A percentile compares a stretch with the other conserved stretches of the same genome.
Conservation (phyloP, 2,888 invertebrate genomes). For the Lepeophtheirus nordmannii region DNA sequence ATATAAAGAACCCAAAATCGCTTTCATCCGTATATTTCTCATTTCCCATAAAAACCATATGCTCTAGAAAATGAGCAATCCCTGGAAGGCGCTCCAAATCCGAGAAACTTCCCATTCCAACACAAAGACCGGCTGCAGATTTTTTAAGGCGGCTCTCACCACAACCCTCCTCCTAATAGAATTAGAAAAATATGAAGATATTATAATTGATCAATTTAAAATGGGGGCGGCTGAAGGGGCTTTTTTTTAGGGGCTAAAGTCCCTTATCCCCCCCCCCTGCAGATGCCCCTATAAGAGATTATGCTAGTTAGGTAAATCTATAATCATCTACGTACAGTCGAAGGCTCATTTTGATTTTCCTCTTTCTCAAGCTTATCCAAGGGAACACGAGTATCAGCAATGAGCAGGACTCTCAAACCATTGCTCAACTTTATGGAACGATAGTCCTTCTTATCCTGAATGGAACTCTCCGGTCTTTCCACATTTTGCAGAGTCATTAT, state of each 20-base stretch:
- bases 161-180: too few relatives aligned
- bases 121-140: constrained; percentile 59
- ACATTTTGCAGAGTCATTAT: background rate
- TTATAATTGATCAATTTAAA: too few relatives aligned
- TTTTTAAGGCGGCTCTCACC: constrained; percentile 29
- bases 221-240: too few relatives aligned
- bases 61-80: constrained; percentile 68
- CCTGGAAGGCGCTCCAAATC: constrained; percentile 45
- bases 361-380: constrained; percentile 1
- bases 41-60: constrained; percentile 91
- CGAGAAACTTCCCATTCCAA: constrained; percentile 61
- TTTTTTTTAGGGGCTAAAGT: too few relatives aligned
- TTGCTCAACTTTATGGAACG: constrained; percentile 49
- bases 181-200: too few relatives aligned
- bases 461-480: background rate
- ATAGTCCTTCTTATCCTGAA: constrained; percentile 11
- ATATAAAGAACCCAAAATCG: constrained; percentile 59
- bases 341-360: background rate
- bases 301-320: too few relatives aligned
- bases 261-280: too few relatives aligned
- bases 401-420: constrained; percentile 53
- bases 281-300: too few relatives aligned
- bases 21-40: constrained; percentile 73
- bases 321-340: background rate
- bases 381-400: constrained; percentile 42